phyloP scores from a whole-genome alignment of 1,140 invertebrate genomes.

The Cotesia vestalis region DNA sequence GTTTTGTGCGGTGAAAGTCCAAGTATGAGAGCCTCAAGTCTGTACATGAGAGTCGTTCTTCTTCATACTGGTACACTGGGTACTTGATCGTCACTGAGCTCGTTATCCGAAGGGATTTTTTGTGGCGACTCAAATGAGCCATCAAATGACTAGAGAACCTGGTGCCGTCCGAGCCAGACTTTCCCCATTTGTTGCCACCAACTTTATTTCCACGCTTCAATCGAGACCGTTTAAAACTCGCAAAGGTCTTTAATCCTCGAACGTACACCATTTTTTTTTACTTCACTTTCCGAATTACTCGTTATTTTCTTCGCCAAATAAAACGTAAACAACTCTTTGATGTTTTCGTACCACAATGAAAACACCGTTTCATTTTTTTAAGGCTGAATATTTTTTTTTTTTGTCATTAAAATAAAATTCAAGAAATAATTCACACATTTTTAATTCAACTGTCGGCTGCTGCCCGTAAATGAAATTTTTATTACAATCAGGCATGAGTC shows the following conservation, averaged over 20 bases:
- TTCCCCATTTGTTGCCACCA: constrained; percentile 52
- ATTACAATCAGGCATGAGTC: no score
- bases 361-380: no score
- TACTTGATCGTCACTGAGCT: constrained; percentile 39
- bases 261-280: no score
- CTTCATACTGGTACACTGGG: constrained; percentile 26
- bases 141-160: constrained; percentile 53
- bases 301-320: no score
- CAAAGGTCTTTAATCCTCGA: not conserved
- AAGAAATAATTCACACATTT: no score
- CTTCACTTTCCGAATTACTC: no score
- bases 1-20: constrained; percentile 3
- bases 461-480: no score
- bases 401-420: no score
- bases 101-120: constrained; percentile 48
- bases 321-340: no score
- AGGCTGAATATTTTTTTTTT: no score
- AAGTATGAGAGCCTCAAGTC: constrained; percentile 27
- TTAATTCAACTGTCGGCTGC: no score
- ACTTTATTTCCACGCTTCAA: constrained; percentile 52
- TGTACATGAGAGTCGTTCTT: constrained; percentile 38
- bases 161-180: constrained; percentile 48
- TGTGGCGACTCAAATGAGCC: constrained; percentile 53
- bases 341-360: no score
- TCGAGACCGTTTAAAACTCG: constrained; percentile 37